Evolutionary conservation across 2,888 invertebrate species (phyloP), one percentile per base, ranked within the genome.

Genomic region (Caenorhabditis plicata): DNA sequence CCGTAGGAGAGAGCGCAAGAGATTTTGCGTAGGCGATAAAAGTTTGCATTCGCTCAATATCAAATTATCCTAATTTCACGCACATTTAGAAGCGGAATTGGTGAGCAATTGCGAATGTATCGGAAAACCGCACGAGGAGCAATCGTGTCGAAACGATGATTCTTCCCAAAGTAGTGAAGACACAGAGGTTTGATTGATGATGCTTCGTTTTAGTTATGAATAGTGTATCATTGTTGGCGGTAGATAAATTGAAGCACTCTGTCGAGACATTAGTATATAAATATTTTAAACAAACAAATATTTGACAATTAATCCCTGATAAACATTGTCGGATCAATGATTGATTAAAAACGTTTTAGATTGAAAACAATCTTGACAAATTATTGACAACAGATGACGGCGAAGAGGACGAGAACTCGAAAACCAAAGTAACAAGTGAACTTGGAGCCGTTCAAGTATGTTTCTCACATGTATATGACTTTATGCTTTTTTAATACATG

Each of bases 21-120:
- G 72, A 29, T 66, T 70, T 40, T 72, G 72, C 41, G 54, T n/a
- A 7, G 70, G 70, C 13, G 58, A 58, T 15, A 58, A 68, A 48
- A 63, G 70, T 68, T 33, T 7, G 36, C 15, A 33, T 44, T 5
- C n/a, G 17, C 23, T 22, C 4, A 35, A 40, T 15, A 23, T 39
- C 33, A 39, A 27, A 44, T 50, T 51, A n/a, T n/a, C n/a, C n/a
- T n/a, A n/a, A n/a, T n/a, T n/a, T n/a, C n/a, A n/a, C n/a, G n/a
- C n/a, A n/a, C n/a, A n/a, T 45, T 39, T 33, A 44, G 54, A 42
- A 38, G 31, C 60, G 3, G 58, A 60, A 19, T 38, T 64, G 9
- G 60, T 68, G 3, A 63, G 55, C 51, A 65, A 68, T 45, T 68
- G 68, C 33, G 62, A 68, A 49, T 68, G 68, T 50, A 43, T 63